Evolutionary conservation across 2,113 vertebrate genomes (phyloP).

Genomic region (Clarias macrocephalus): DNA sequence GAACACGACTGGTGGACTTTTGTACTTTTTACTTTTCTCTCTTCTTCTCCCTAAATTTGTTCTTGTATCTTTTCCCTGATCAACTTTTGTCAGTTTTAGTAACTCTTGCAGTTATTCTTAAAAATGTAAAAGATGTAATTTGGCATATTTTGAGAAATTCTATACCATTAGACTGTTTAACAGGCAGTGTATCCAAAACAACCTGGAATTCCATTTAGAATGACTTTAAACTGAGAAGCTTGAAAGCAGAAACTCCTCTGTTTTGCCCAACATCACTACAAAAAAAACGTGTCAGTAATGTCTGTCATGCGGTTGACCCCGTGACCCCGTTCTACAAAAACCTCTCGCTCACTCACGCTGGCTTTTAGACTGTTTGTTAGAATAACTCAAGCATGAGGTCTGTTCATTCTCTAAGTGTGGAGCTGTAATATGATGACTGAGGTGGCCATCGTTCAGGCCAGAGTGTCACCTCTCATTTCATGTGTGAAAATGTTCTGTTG

Average conservation of each 20-base stretch:
- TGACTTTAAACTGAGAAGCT: constrained; percentile 60
- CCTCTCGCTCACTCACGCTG: constrained; percentile 43
- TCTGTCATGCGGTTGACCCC: constrained; percentile 72
- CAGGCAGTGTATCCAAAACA: constrained; percentile 3
- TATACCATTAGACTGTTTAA: neutral
- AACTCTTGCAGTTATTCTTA: neutral
- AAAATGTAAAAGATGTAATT: neutral
- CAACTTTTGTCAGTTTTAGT: neutral
- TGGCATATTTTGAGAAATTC: neutral
- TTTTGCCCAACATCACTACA: constrained; percentile 56
- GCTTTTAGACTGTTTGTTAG: constrained; percentile 50
- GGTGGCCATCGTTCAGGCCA: constrained; percentile 55
- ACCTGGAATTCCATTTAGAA: constrained; percentile 43
- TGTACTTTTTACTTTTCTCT: neutral
- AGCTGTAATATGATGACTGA: constrained; percentile 52
- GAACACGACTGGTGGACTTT: constrained; percentile 14
- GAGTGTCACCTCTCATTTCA: constrained; percentile 61
- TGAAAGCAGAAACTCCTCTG: constrained; percentile 54
- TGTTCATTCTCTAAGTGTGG: constrained; percentile 31
- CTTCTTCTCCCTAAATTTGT: neutral
- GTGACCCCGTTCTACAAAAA: constrained; percentile 65
- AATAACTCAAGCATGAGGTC: constrained; percentile 53
- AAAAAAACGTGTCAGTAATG: constrained; percentile 63
- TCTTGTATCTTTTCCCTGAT: neutral
- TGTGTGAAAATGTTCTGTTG: constrained; percentile 18